phyloP scores from a whole-genome alignment of 2,113 vertebrate genomes.

The Labrus mixtus region DNA sequence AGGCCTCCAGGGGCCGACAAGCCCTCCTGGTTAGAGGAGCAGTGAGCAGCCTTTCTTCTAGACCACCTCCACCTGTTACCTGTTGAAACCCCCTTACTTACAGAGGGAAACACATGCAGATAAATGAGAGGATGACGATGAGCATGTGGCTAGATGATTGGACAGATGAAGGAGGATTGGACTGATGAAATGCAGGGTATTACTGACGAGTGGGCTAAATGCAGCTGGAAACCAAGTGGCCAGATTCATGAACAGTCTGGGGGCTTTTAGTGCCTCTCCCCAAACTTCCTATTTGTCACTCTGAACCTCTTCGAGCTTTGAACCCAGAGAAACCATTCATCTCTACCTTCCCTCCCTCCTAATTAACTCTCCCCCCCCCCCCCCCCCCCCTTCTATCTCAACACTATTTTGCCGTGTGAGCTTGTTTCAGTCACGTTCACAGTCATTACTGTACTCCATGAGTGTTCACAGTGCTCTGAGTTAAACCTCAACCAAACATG shows the following conservation, averaged over 20 bases:
- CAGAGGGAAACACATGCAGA: constrained; percentile 49
- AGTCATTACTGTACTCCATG: constrained; percentile 43
- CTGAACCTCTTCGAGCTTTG: constrained; percentile 51
- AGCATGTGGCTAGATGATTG: constrained; percentile 19
- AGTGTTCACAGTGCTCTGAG: constrained; percentile 43
- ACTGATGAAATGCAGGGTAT: constrained; percentile 50
- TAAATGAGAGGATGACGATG: constrained; percentile 15
- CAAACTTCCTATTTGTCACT: constrained; percentile 33
- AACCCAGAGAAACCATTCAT: constrained; percentile 26
- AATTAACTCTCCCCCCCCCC: no score
- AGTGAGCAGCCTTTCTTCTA: constrained; percentile 79
- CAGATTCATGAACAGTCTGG: constrained; percentile 59
- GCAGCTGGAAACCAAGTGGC: constrained; percentile 56
- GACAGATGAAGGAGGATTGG: constrained; percentile 20
- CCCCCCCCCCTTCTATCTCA: constrained; percentile 3
- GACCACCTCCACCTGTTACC: constrained; percentile 53
- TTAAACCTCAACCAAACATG: constrained; percentile 14
- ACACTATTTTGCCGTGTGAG: constrained; percentile 44
- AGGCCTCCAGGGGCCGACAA: constrained; percentile 92
- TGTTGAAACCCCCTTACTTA: constrained; percentile 57
- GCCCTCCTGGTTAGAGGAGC: constrained; percentile 99
- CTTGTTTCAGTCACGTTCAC: constrained; percentile 52
- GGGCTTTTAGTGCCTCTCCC: constrained; percentile 65
- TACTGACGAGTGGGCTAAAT: constrained; percentile 16
- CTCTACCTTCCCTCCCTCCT: no score